Percentiles rank a stretch among this genome's conserved stretches.
Evolutionary conservation across 2,797 vertebrate genomes (phyloP).

Genomic region (Bryconaethiops microstoma): DNA sequence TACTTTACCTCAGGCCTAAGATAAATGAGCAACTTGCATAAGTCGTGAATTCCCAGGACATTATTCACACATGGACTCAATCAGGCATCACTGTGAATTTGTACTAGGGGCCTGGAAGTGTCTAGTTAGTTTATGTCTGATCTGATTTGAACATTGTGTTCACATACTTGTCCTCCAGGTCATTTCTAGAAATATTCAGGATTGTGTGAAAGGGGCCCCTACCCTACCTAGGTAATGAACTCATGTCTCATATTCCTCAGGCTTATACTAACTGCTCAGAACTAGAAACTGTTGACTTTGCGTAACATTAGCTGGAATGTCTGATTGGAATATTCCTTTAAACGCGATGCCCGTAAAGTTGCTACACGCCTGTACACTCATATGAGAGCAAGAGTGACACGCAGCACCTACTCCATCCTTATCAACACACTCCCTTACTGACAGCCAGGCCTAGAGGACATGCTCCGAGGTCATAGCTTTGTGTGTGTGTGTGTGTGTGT

Average conservation of each 20-base stretch:
- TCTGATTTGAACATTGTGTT: too few species aligned
- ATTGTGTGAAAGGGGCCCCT: too few species aligned
- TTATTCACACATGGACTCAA: too few species aligned
- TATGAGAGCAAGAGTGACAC: not conserved
- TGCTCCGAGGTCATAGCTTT: constrained; percentile 41
- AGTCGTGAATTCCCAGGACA: too few species aligned
- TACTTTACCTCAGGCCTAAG: too few species aligned
- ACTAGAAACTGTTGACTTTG: not conserved
- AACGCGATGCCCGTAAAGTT: not conserved
- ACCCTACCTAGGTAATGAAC: too few species aligned
- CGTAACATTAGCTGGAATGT: not conserved
- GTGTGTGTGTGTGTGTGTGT: constrained; percentile 30
- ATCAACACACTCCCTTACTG: constrained; percentile 13
- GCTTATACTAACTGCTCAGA: not conserved
- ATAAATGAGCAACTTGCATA: too few species aligned
- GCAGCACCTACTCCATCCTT: not conserved
- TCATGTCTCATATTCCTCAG: not conserved
- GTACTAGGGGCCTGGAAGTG: too few species aligned
- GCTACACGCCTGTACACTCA: not conserved
- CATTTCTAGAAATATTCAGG: too few species aligned
- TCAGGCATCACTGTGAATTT: too few species aligned
- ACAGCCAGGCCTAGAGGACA: constrained; percentile 32
- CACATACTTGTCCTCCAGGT: too few species aligned
- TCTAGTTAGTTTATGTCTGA: too few species aligned
- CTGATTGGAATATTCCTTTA: not conserved